A percentile compares a stretch with the other conserved stretches of the same genome.
Conservation (phyloP, 1,140 invertebrate genomes). For the Nixonia krombeini region DNA sequence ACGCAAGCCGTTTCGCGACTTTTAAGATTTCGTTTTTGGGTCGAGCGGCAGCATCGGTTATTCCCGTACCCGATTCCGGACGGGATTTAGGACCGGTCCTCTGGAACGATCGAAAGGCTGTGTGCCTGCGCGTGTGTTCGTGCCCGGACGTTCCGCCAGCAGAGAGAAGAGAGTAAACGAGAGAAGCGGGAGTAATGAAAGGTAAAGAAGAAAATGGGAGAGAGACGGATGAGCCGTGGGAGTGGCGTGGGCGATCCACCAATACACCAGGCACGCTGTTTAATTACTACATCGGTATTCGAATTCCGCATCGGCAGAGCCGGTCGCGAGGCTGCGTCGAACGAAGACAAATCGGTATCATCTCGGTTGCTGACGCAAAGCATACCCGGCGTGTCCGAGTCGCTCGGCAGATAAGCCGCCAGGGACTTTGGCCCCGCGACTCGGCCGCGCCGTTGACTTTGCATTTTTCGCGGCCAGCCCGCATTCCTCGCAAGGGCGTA, state of each 20-base stretch:
- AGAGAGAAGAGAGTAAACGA: conserved; percentile 2
- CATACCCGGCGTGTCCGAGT: too few species aligned
- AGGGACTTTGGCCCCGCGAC: too few species aligned
- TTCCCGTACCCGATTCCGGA: conserved; percentile 1
- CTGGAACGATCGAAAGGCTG: neutral
- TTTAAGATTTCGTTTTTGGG: neutral
- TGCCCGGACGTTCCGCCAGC: neutral
- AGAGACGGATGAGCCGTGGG: conserved; percentile 1
- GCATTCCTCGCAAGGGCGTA: too few species aligned
- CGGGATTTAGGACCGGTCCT: conserved; percentile 5
- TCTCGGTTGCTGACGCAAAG: neutral
- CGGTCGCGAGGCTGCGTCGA: neutral
- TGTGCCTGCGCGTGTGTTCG: neutral
- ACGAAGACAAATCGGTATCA: conserved; percentile 8
- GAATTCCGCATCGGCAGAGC: neutral
- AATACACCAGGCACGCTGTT: neutral
- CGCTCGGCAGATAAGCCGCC: too few species aligned
- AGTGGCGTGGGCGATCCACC: conserved; percentile 3
- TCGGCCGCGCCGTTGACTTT: too few species aligned
- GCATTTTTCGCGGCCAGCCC: too few species aligned
- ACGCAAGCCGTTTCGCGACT: neutral
- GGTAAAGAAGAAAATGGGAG: conserved; percentile 1
- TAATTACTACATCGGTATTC: conserved; percentile 5
- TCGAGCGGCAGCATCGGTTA: conserved; percentile 1
- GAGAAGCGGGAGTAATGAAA: neutral